Base-by-base conservation (phyloP, 1,140 invertebrate species). In the Pantala flavescens region DNA sequence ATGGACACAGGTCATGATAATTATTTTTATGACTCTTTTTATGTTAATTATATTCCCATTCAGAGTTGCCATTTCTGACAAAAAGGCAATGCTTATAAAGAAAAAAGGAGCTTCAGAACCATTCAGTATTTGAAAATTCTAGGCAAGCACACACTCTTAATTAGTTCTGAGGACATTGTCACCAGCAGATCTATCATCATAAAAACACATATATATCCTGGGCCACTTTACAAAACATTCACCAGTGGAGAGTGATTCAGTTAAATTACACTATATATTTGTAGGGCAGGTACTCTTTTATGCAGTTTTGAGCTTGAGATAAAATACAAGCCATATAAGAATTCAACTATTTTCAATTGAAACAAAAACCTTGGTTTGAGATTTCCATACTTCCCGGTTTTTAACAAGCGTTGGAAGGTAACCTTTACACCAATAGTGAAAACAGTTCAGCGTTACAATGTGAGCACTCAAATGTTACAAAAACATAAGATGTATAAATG, bases 1-100 rank as follows among this genome's bases (percentile, higher is more conserved):
- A 42, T 42, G 42, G 71, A 72, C 49, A 63, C 49, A 63, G n/a
- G 49, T 63, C 49, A 63, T 63, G 49, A 63, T 63, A 63, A 63
- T 36, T 63, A 63, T 63, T 19, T 63, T 63, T 63, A 63, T 63
- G 49, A 16, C n/a, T 63, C 49, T 63, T 63, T 63, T 63, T 19
- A 63, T 63, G 14, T 63, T 19, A 63, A 21, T 63, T 21, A 63
- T 63, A 63, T 21, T 63, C 49, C 49, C 49, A 63, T 63, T 63
- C 49, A 63, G 14, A 71, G 28, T 43, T 75, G 72, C 74, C 74
- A 75, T 63, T 75, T 75, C 23, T 75, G 43, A 76, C 70, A 76
- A 76, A 74, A 55, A 76, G 73, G 75, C 73, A 74, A 76, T 36
- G 49, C 49, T 63, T 63, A 72, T 72, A 36, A n/a, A 72, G 24